Base-by-base conservation (phyloP, 2,888 invertebrate genomes). In the Capitulum mitella region DNA sequence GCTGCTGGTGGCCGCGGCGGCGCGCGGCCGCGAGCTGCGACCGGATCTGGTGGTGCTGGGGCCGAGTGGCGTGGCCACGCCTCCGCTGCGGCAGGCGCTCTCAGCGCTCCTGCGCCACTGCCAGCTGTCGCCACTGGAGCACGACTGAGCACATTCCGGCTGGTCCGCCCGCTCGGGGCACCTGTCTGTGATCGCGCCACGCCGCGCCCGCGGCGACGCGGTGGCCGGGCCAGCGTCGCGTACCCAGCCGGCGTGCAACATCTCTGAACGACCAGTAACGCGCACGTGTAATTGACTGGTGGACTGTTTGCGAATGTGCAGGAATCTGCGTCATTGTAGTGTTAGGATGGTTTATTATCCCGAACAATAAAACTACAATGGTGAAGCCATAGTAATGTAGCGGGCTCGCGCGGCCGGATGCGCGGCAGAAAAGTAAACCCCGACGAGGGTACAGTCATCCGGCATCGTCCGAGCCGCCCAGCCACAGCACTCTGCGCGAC, bases 341-440 rank as follows among this genome's bases (percentile, higher is more conserved):
- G 70, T 22, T 37, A n/a, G 70, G 22, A 70, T 37, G 70, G 70
- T 70, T 70, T 70, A 70, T 70, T 70, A 70, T 37, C 37, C 70
- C 58, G 29, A 51, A 64, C 26, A 70, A 70, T 70, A 37, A 37
- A 70, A 37, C 70, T 70, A 37, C 19, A 22, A 22, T 37, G 70
- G 37, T 61, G 61, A 61, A 3, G 51, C 43, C n/a, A n/a, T n/a
- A n/a, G n/a, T n/a, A n/a, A n/a, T n/a, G n/a, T n/a, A n/a, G n/a
- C n/a, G n/a, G n/a, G n/a, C n/a, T n/a, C n/a, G n/a, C n/a, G n/a
- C n/a, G n/a, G n/a, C n/a, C n/a, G n/a, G n/a, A n/a, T n/a, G n/a
- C n/a, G n/a, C n/a, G n/a, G n/a, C n/a, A n/a, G n/a, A n/a, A n/a
- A n/a, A n/a, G n/a, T n/a, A n/a, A n/a, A n/a, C n/a, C n/a, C n/a